Evolutionary conservation across 2,888 invertebrate genomes (phyloP).

Genomic region (Dichetophora obliterata): DNA sequence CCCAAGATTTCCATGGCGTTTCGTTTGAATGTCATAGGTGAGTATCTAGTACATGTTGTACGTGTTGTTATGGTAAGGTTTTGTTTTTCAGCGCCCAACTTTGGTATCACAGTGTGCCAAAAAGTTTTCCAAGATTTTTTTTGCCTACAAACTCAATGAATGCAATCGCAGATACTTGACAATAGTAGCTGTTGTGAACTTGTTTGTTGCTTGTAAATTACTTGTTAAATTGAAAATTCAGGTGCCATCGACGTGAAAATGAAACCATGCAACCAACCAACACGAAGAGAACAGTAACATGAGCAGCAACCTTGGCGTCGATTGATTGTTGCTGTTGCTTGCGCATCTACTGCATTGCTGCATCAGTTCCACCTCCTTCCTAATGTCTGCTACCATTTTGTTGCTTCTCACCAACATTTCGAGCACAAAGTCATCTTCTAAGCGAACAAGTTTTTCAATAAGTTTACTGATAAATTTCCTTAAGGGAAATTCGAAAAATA

Average conservation of each 20-base stretch:
- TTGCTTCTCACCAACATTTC: neutral
- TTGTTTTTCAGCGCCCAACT: neutral
- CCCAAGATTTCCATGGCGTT: conserved; percentile 91
- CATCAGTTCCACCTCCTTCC: neutral
- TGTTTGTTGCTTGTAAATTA: neutral
- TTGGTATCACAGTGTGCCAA: neutral
- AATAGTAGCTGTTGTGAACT: neutral
- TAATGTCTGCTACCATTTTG: neutral
- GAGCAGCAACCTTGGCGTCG: neutral
- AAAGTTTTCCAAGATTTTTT: neutral
- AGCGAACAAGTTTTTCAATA: neutral
- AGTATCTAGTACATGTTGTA: conserved; percentile 46
- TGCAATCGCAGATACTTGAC: neutral
- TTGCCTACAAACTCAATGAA: neutral
- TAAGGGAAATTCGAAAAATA: conserved; percentile 11
- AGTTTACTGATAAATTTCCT: conserved; percentile 14
- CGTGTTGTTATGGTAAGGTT: neutral
- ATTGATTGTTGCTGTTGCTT: conserved; percentile 3
- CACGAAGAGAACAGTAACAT: neutral
- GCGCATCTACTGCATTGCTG: neutral
- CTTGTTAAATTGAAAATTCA: conserved; percentile 20
- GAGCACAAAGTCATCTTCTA: conserved; percentile 10
- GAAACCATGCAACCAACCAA: neutral
- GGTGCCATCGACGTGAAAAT: neutral
- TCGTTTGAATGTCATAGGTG: conserved; percentile 86